Evolutionary conservation across 2,113 vertebrate species (phyloP), one percentile per base, ranked within the genome.

Genomic region (Alligator sinensis): DNA sequence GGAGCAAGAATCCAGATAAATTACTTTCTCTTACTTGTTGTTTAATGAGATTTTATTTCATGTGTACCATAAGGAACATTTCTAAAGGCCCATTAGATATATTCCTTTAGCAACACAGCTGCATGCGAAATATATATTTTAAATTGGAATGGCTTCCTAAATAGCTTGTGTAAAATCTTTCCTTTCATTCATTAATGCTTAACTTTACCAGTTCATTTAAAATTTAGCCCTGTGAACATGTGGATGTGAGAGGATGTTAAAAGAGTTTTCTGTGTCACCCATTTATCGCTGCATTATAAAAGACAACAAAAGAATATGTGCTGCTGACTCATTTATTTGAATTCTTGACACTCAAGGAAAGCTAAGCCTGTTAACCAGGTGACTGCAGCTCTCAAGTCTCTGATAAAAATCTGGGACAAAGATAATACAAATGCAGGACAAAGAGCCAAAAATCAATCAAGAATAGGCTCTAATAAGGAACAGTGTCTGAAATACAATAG

Each of bases 321-420:
- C 63, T 61, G 76, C 85, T 84, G 80, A 76, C 78, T 92, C 78
- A 74, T 55, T 61, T 1, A 3, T 3, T 74, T 60, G 60, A 74
- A 47, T 47, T 74, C 47, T 7, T 84, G 15, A 2, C 77, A 91
- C 80, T 60, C 25, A 3, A 84, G 77, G 85, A 58, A 77, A 91
- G 75, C 34, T 60, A 76, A 63, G 75, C 68, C 55, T 77, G 61
- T 68, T 88, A 87, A 84, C 15, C 83, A 93, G 76, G 81, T 62
- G 59, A 89, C 24, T 21, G 19, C 63, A 79, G 77, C 63, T 81
- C 87, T 30, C 15, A 92, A 82, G 61, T 82, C 55, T 21, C 68
- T 64, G 55, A 72, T 28, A 93, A 77, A 93, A 92, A 92, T 59
- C 85, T 89, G 83, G 58, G 72, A 70, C 76, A 74, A 55, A 60